Conservation (phyloP, 2,113 vertebrate species). For the Herpetotheres cachinnans region DNA sequence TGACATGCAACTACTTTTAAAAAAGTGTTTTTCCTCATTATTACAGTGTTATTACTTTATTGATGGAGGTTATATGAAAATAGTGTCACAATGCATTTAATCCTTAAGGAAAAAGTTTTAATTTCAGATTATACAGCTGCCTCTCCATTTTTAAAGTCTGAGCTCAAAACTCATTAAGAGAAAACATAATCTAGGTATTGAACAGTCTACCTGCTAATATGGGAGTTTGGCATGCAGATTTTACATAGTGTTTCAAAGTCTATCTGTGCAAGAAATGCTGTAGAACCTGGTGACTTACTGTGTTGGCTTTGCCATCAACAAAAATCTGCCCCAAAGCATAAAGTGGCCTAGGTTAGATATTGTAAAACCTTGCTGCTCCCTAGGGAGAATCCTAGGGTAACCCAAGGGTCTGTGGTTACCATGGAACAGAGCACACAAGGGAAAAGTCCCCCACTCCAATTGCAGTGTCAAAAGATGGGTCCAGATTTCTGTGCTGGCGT, state of each 20-base stretch:
- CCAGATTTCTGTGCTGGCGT: not conserved
- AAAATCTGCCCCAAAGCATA: not conserved
- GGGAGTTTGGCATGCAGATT: not conserved
- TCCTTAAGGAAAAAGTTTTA: slow-evolving; percentile 7
- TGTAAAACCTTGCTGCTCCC: not conserved
- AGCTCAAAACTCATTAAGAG: not conserved
- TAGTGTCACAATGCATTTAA: slow-evolving; percentile 9
- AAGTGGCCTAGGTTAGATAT: not conserved
- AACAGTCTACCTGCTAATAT: not conserved
- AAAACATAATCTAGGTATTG: not conserved
- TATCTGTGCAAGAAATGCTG: not conserved
- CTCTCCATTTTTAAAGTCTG: slow-evolving; percentile 29
- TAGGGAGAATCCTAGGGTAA: rapidly evolving
- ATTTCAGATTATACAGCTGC: slow-evolving; percentile 18
- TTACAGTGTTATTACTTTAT: slow-evolving; percentile 15
- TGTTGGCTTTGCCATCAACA: not conserved
- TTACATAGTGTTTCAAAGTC: not conserved
- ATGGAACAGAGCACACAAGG: not conserved
- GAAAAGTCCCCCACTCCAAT: not conserved
- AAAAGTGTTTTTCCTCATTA: not conserved
- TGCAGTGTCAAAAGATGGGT: not conserved
- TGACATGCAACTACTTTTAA: not conserved
- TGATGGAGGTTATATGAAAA: slow-evolving; percentile 37
- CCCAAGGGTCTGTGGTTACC: not conserved
- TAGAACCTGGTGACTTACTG: not conserved